Percentiles rank a stretch among this genome's conserved stretches.
phyloP scores from a whole-genome alignment of 2,797 vertebrate genomes.

The Pseudomugil gertrudae region DNA sequence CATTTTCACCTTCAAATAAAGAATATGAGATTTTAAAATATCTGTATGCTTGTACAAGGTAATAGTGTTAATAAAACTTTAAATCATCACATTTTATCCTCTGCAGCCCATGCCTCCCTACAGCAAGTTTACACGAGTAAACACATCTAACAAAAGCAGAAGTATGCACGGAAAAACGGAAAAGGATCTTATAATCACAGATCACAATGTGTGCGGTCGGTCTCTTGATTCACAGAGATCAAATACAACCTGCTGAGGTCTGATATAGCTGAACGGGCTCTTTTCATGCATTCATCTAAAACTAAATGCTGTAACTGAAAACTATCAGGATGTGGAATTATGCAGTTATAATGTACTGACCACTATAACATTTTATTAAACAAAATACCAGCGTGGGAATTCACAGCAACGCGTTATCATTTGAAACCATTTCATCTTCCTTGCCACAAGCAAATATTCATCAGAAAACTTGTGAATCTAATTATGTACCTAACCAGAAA shows the following conservation, averaged over 20 bases:
- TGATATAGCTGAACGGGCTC: constrained; percentile 4
- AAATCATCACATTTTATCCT: constrained; percentile 23
- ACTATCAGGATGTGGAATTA: neutral
- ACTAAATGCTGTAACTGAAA: neutral
- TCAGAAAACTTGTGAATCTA: constrained; percentile 40
- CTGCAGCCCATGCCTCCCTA: constrained; percentile 13
- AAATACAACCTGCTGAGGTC: constrained; percentile 13
- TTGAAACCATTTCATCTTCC: constrained; percentile 14
- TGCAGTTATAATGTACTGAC: neutral
- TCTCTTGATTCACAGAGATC: constrained; percentile 38
- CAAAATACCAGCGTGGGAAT: neutral
- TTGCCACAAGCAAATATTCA: constrained; percentile 18
- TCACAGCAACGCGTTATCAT: neutral
- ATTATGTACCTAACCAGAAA: constrained; percentile 53
- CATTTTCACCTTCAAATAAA: constrained; percentile 69
- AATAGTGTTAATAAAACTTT: constrained; percentile 34
- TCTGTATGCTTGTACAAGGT: constrained; percentile 48
- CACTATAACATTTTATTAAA: neutral
- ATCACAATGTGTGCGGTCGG: constrained; percentile 39
- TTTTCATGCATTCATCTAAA: neutral
- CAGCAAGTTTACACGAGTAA: constrained; percentile 32
- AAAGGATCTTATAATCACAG: constrained; percentile 9
- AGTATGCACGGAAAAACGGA: constrained; percentile 26
- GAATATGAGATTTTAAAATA: constrained; percentile 57
- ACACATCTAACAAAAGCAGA: constrained; percentile 32